phyloP scores from a whole-genome alignment of 1,140 invertebrate genomes.

The Harpegnathos saltator region DNA sequence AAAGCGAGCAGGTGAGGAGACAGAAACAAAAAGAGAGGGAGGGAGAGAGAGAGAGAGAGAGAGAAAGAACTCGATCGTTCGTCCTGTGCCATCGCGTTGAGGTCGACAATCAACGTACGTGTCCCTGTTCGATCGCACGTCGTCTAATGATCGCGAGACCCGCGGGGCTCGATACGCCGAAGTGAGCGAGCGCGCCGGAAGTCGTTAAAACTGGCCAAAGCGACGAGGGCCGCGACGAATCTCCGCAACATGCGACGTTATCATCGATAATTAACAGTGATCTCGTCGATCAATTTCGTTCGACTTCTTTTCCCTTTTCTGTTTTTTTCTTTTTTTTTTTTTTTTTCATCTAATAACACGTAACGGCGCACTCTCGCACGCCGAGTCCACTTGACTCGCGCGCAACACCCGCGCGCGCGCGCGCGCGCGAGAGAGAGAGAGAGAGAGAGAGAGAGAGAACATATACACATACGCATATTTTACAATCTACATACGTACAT shows the following conservation, averaged over 20 bases:
- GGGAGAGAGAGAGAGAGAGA: neutral
- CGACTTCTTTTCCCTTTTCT: neutral
- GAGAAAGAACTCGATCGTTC: conserved; percentile 13
- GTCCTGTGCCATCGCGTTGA: conserved; percentile 22
- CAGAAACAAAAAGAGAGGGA: neutral
- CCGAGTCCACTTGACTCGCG: too few species aligned
- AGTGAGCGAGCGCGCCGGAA: neutral
- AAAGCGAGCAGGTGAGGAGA: too few species aligned
- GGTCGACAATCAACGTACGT: neutral
- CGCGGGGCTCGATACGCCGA: neutral
- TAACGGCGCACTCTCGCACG: neutral
- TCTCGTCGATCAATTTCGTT: conserved; percentile 17
- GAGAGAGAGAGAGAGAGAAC: too few species aligned
- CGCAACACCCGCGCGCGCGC: neutral
- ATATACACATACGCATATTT: conserved; percentile 20
- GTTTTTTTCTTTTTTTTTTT: neutral
- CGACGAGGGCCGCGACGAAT: neutral
- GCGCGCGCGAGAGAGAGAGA: too few species aligned
- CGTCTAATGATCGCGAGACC: neutral
- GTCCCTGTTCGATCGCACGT: neutral
- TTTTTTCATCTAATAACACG: neutral
- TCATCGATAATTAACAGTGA: conserved; percentile 22
- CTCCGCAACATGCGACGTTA: neutral
- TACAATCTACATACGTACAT: conserved; percentile 47
- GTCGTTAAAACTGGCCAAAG: neutral